Evolutionary conservation across 2,888 invertebrate species (phyloP).

Genomic region (Harpalus rufipes): DNA sequence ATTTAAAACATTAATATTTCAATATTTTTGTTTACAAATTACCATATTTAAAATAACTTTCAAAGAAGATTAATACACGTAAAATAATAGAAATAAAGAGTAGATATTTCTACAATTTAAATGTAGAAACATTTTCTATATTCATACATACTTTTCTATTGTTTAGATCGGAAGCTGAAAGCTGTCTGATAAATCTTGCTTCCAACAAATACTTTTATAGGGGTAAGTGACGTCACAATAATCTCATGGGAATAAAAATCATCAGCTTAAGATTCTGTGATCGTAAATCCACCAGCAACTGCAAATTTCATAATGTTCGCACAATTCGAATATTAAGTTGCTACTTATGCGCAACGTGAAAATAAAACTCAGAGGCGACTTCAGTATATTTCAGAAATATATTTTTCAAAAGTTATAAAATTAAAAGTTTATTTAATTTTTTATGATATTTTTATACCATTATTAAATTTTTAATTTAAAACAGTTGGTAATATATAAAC

Average conservation of each 20-base stretch:
- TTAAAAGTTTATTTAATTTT: background rate
- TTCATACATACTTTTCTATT: slow-evolving; percentile 10
- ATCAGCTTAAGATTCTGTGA: slow-evolving; percentile 61
- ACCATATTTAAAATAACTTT: too few species aligned
- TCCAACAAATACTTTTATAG: slow-evolving; percentile 60
- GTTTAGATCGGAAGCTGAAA: slow-evolving; percentile 30
- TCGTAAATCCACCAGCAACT: slow-evolving; percentile 59
- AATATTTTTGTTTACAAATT: background rate
- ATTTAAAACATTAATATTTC: background rate
- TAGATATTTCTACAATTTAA: background rate
- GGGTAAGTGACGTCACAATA: slow-evolving; percentile 50
- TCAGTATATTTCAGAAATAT: background rate
- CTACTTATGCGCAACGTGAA: slow-evolving; percentile 47
- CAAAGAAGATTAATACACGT: background rate
- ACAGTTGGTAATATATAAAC: background rate
- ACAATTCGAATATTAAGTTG: slow-evolving; percentile 64
- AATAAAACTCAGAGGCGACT: slow-evolving; percentile 48
- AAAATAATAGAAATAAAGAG: background rate
- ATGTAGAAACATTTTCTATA: background rate
- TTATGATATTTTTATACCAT: background rate
- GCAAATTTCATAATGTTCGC: slow-evolving; percentile 64
- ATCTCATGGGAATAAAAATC: slow-evolving; percentile 63
- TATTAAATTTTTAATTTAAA: background rate
- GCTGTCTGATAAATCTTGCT: slow-evolving; percentile 48
- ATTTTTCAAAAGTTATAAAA: background rate